Conservation (phyloP, 2,888 invertebrate genomes). For the Neria commutata region DNA sequence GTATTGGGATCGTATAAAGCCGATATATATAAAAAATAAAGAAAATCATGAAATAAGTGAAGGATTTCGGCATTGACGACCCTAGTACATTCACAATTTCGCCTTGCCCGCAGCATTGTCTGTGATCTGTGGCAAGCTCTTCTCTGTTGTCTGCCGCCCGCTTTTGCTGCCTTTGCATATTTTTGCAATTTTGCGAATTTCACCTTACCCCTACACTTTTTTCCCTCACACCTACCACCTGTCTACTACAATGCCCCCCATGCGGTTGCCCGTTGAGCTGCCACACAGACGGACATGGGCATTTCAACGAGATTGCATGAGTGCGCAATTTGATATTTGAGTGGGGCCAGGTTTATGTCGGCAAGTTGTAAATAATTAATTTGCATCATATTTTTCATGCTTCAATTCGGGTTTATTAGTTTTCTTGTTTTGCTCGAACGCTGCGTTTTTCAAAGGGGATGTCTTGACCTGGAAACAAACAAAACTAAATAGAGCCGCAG, state of each 20-base stretch:
- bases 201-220: not conserved
- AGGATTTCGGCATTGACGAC: too few relatives aligned
- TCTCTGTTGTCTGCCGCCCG: not conserved
- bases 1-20: too few relatives aligned
- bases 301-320: too few relatives aligned
- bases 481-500: too few relatives aligned
- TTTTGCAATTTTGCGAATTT: slow-evolving; percentile 47
- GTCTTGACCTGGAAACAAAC: too few relatives aligned
- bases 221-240: not conserved
- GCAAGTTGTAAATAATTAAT: slow-evolving; percentile 53
- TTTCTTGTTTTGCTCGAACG: slow-evolving; percentile 25
- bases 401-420: slow-evolving; percentile 48
- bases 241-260: too few relatives aligned
- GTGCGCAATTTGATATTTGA: slow-evolving; percentile 21
- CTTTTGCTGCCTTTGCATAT: slow-evolving; percentile 51
- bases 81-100: too few relatives aligned
- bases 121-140: not conserved
- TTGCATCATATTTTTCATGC: slow-evolving; percentile 53
- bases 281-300: too few relatives aligned
- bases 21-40: too few relatives aligned
- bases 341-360: slow-evolving; percentile 42
- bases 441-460: slow-evolving; percentile 4
- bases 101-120: not conserved
- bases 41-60: too few relatives aligned
- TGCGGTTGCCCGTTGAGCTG: too few relatives aligned